Evolutionary conservation across 2,113 vertebrate genomes (phyloP), one percentile per base, ranked within the genome.

Genomic region (Triplophysa tibetana): DNA sequence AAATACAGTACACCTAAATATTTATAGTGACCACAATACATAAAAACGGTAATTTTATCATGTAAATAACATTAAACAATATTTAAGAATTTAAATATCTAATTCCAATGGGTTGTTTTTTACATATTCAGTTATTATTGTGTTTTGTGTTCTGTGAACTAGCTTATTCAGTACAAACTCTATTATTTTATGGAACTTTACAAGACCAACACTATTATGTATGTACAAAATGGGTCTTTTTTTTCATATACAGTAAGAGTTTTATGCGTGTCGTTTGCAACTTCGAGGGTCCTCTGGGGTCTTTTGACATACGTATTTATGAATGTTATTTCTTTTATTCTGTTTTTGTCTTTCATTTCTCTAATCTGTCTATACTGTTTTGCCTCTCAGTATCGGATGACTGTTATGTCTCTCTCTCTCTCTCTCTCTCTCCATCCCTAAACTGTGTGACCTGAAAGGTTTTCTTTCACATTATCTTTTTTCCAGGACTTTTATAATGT

Each of bases 401-500:
- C 52, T 21, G 50, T 56, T n/a, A 60, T 23, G 67, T 74, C 82
- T n/a, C 2, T 19, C 33, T 63, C 50, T 79, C 81, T 80, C 76
- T 29, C 26, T 81, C 81, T 81, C 76, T 80, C 87, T 82, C 79
- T 84, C 68, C 70, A 67, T 65, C 70, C 74, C 81, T 82, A 23
- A 75, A 74, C 80, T 86, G 84, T 86, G 86, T 89, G 77, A 75
- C 83, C 84, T 33, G 60, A 76, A 80, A 38, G 33, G 45, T 77
- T 70, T 62, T 65, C 24, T 68, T 52, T 67, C 10, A 79, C 38
- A 78, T 54, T 29, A 26, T 77, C 41, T 56, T 60, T 66, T 73
- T 50, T 29, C 12, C 56, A 63, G 54, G 48, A 63, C 38, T 45
- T 23, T n/a, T 79, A 63, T 75, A 83, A 83, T 83, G 70, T 75